phyloP scores from a whole-genome alignment of 2,113 vertebrate genomes.

The Podarcis cretensis region DNA sequence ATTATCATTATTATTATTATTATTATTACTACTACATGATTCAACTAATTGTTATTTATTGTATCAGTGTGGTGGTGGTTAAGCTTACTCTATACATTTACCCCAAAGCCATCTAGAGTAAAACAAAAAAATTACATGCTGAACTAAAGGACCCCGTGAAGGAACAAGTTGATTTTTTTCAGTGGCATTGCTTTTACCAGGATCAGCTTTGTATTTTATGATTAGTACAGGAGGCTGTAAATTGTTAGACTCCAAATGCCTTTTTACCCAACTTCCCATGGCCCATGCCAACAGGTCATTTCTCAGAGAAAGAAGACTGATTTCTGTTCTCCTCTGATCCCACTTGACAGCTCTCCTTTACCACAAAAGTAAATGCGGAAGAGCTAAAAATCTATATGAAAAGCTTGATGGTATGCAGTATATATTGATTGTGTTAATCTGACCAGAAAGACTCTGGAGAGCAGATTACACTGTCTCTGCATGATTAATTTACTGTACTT shows the following conservation, averaged over 20 bases:
- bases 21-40: no score
- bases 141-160: neutral
- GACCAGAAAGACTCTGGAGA: constrained; percentile 53
- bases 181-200: neutral
- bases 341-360: constrained; percentile 6
- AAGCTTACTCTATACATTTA: neutral
- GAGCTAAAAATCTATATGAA: constrained; percentile 50
- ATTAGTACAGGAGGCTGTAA: neutral
- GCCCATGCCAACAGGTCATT: neutral
- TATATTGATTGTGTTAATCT: constrained; percentile 60
- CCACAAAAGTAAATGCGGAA: constrained; percentile 7
- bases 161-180: neutral
- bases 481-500: constrained; percentile 57
- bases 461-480: constrained; percentile 52
- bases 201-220: neutral
- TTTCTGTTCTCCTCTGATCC: neutral
- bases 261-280: neutral
- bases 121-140: neutral
- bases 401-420: constrained; percentile 25
- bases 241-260: neutral
- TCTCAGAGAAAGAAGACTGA: neutral
- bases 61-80: no score
- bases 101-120: neutral
- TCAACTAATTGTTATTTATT: no score
- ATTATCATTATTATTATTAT: no score